A percentile compares a stretch with the other conserved stretches of the same genome.
phyloP scores from a whole-genome alignment of 2,888 invertebrate genomes.

The Carcina quercana region DNA sequence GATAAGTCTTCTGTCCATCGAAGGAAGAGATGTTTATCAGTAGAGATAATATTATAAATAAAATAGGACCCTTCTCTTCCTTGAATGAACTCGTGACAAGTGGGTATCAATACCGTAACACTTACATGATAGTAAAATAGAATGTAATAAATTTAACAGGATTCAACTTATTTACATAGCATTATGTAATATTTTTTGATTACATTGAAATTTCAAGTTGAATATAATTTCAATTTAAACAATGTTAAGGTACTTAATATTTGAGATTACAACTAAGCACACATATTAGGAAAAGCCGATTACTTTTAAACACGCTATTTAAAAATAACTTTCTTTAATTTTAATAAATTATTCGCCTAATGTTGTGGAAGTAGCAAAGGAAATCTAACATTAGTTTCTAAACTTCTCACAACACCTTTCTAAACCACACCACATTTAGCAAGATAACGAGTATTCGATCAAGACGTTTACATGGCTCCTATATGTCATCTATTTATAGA shows the following conservation, averaged over 20 bases:
- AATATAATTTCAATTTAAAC: slow-evolving; percentile 10
- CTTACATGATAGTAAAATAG: slow-evolving; percentile 70
- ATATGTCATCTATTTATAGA: too few species aligned
- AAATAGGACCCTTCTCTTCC: slow-evolving; percentile 28
- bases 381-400: slow-evolving; percentile 25
- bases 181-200: slow-evolving; percentile 20
- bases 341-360: slow-evolving; percentile 11
- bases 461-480: too few species aligned
- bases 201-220: slow-evolving; percentile 9
- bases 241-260: slow-evolving; percentile 4
- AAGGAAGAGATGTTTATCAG: slow-evolving; percentile 31
- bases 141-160: slow-evolving; percentile 73
- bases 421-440: slow-evolving; percentile 23
- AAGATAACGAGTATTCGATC: slow-evolving; percentile 31
- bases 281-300: slow-evolving; percentile 11
- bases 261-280: slow-evolving; percentile 9
- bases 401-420: slow-evolving; percentile 24
- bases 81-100: slow-evolving; percentile 50
- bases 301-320: slow-evolving; percentile 2
- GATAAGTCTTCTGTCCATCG: slow-evolving; percentile 53
- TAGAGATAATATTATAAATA: slow-evolving; percentile 7
- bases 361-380: slow-evolving; percentile 27
- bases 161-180: slow-evolving; percentile 69
- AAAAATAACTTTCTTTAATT: slow-evolving; percentile 5
- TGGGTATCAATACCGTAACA: slow-evolving; percentile 67